These are phyloP conservation scores for Caenorhabditis parvicauda DNA, from an alignment of 2,888 invertebrate genomes.

Conservation along the genomic window DNA sequence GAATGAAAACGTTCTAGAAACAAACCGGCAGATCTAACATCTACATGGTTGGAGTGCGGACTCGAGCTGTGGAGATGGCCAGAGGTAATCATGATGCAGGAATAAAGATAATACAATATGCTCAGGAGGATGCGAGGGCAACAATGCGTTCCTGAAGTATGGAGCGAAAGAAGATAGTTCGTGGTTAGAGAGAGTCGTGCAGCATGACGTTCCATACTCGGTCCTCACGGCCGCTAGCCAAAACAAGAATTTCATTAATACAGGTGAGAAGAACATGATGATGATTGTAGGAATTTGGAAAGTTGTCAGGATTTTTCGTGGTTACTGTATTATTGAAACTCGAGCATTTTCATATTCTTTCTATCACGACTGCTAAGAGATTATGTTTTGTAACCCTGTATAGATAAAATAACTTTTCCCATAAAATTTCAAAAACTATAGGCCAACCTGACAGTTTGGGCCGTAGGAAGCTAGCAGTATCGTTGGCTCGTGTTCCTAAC, in stretches of 20 bases:
- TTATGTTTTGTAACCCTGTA: too few relatives aligned
- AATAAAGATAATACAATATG: too few relatives aligned
- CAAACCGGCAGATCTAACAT: conserved; percentile 61
- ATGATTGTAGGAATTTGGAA: too few relatives aligned
- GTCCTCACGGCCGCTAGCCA: not conserved
- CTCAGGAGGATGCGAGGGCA: conserved; percentile 66
- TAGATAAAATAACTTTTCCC: too few relatives aligned
- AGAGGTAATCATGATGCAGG: conserved; percentile 10
- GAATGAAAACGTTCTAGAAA: conserved; percentile 19
- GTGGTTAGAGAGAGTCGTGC: conserved; percentile 7
- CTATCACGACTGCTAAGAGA: too few relatives aligned
- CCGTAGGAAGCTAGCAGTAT: too few relatives aligned
- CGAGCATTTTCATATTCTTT: too few relatives aligned
- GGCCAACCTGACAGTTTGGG: too few relatives aligned
- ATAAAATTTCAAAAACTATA: too few relatives aligned
- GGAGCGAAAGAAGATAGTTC: not conserved
- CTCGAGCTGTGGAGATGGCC: conserved; percentile 64
- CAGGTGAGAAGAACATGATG: not conserved
- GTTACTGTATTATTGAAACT: too few relatives aligned
- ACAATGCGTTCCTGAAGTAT: conserved; percentile 66
- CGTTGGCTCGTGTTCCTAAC: not conserved
- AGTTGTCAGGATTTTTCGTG: too few relatives aligned
- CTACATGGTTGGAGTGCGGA: conserved; percentile 62
- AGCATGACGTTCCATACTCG: conserved; percentile 16
- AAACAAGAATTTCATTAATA: not conserved